These are phyloP conservation scores for Leucoraja erinaceus DNA, from an alignment of 2,113 vertebrate species.

Conservation along the genomic window DNA sequence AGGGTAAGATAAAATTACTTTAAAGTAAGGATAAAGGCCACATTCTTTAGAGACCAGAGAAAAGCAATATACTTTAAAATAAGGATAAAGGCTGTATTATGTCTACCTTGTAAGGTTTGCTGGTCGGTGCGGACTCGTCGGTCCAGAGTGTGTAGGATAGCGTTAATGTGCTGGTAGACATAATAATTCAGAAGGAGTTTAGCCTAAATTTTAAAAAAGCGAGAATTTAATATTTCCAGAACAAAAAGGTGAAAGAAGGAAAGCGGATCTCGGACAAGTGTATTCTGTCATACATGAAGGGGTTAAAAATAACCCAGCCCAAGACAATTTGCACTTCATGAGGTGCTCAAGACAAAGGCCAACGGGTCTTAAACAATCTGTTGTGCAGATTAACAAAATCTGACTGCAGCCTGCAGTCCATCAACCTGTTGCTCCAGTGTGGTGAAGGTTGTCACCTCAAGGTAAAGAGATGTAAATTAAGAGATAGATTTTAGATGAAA, in stretches of 20 bases:
- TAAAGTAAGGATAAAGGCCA: not conserved
- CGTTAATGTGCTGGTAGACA: too few relatives aligned
- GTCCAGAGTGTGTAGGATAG: too few relatives aligned
- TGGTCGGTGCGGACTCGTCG: too few relatives aligned
- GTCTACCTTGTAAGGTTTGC: too few relatives aligned
- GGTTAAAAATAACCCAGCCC: conserved; percentile 19
- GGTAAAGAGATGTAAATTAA: not conserved
- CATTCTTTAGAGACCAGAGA: not conserved
- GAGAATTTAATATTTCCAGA: not conserved
- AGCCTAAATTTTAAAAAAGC: not conserved
- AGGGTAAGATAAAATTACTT: not conserved
- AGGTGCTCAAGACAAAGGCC: not conserved
- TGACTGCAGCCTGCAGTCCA: not conserved
- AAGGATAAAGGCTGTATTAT: too few relatives aligned
- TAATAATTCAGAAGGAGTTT: not conserved
- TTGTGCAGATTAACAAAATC: not conserved
- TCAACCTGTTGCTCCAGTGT: not conserved
- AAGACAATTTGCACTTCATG: not conserved
- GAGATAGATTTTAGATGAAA: not conserved
- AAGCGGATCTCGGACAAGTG: not conserved
- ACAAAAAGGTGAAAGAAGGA: not conserved
- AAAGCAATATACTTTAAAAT: too few relatives aligned
- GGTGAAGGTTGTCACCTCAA: not conserved
- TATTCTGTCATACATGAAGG: not conserved
- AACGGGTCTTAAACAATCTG: not conserved